Evolutionary conservation across 2,797 vertebrate species (phyloP).

Genomic region (Scleropages formosus): DNA sequence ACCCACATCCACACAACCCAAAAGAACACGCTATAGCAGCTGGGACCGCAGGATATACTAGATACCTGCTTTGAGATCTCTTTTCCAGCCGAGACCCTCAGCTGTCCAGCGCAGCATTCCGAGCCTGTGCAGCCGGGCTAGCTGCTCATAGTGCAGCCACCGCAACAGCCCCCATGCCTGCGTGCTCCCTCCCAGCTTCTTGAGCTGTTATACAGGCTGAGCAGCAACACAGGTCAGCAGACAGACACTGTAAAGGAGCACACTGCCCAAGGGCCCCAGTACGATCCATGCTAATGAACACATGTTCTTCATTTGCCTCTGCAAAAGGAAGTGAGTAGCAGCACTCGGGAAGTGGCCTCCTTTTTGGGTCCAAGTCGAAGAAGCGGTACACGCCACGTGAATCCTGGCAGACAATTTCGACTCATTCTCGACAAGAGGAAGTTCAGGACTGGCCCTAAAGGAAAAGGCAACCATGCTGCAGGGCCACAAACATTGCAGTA

Average conservation of each 20-base stretch:
- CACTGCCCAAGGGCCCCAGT: background rate
- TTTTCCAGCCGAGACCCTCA: background rate
- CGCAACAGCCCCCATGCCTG: background rate
- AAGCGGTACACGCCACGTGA: background rate
- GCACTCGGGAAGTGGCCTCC: conserved; percentile 25
- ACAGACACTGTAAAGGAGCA: conserved; percentile 5
- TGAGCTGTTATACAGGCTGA: too few species aligned
- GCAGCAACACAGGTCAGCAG: too few species aligned
- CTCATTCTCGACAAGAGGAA: background rate
- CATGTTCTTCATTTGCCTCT: conserved; percentile 18
- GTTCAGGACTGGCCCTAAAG: background rate
- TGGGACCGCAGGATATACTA: too few species aligned
- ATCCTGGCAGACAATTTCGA: background rate
- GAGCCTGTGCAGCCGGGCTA: background rate
- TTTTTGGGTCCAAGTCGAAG: background rate
- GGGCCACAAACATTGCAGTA: too few species aligned
- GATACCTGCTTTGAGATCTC: background rate
- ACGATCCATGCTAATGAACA: background rate
- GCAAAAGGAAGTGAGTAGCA: background rate
- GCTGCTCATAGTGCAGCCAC: background rate
- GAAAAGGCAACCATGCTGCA: background rate
- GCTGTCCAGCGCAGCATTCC: too few species aligned
- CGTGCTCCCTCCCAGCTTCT: background rate
- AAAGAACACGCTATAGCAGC: too few species aligned
- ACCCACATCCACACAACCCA: too few species aligned